Evolutionary conservation across 2,888 invertebrate species (phyloP).

Genomic region (Caenorhabditis plicata): DNA sequence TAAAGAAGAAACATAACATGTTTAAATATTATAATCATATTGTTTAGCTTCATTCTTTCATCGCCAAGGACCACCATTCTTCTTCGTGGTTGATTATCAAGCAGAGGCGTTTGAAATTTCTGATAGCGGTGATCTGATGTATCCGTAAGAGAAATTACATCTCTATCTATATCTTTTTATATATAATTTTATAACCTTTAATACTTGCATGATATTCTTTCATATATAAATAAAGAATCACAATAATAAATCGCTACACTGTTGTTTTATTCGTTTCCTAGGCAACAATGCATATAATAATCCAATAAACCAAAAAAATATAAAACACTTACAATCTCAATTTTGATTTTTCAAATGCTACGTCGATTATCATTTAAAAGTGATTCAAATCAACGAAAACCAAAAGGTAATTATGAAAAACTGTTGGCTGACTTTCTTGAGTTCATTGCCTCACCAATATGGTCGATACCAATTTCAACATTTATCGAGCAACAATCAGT

Average conservation of each 20-base stretch:
- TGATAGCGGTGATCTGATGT: slow-evolving; percentile 20
- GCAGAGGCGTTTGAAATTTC: slow-evolving; percentile 25
- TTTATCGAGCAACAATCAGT: slow-evolving; percentile 61
- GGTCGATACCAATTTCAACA: slow-evolving; percentile 56
- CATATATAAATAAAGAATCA: not conserved
- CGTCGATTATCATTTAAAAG: slow-evolving; percentile 26
- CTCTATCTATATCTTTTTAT: slow-evolving; percentile 3
- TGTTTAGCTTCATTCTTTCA: too few species aligned
- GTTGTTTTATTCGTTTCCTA: not conserved
- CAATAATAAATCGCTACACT: not conserved
- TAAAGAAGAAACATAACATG: too few species aligned
- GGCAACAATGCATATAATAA: not conserved
- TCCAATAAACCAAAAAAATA: not conserved
- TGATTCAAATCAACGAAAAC: not conserved
- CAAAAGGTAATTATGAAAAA: slow-evolving; percentile 5
- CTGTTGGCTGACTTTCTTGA: slow-evolving; percentile 54
- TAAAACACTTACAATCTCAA: too few species aligned
- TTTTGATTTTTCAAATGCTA: too few species aligned
- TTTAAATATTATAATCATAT: too few species aligned
- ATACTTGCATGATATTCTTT: not conserved
- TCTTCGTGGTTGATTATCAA: slow-evolving; percentile 26
- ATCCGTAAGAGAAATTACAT: slow-evolving; percentile 19
- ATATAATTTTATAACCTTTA: not conserved
- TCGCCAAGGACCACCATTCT: slow-evolving; percentile 20
- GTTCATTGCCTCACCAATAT: slow-evolving; percentile 56